Percentiles rank a stretch among this genome's conserved stretches.
Evolutionary conservation across 2,797 vertebrate genomes (phyloP).

Genomic region (Chaetophractus vellerosus): DNA sequence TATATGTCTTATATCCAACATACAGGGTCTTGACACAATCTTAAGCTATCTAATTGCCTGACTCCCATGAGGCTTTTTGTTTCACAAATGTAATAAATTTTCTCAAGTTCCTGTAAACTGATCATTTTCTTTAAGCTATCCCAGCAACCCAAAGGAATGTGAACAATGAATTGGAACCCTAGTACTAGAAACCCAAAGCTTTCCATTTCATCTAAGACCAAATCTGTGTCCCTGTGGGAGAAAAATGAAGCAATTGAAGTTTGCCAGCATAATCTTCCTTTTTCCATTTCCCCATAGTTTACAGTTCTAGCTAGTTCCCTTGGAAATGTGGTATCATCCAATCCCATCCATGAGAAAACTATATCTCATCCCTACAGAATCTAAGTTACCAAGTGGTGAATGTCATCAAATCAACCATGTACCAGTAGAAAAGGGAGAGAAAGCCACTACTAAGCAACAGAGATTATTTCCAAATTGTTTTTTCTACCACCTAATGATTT

Average conservation of each 20-base stretch:
- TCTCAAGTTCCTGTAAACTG: conserved; percentile 16
- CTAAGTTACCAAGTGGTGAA: neutral
- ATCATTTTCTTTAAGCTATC: conserved; percentile 31
- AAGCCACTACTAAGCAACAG: neutral
- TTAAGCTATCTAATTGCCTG: neutral
- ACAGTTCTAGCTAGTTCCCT: neutral
- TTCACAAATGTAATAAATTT: conserved; percentile 58
- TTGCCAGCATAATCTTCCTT: neutral
- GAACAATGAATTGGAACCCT: conserved; percentile 25
- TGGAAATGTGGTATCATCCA: conserved; percentile 24
- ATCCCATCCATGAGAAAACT: neutral
- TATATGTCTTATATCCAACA: conserved; percentile 12
- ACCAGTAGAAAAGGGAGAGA: neutral
- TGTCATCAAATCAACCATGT: neutral
- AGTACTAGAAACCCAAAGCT: neutral
- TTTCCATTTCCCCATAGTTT: neutral
- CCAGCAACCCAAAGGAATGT: conserved; percentile 1
- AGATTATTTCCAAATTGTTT: conserved; percentile 19
- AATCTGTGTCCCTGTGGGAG: neutral
- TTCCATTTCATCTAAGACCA: conserved; percentile 30
- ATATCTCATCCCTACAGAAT: neutral
- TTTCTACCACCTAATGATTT: neutral
- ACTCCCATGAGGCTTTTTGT: neutral
- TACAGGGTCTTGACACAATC: conserved; percentile 24
- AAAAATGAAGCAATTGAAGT: neutral